Evolutionary conservation across 2,888 invertebrate genomes (phyloP).

Genomic region (Caenorhabditis afra): DNA sequence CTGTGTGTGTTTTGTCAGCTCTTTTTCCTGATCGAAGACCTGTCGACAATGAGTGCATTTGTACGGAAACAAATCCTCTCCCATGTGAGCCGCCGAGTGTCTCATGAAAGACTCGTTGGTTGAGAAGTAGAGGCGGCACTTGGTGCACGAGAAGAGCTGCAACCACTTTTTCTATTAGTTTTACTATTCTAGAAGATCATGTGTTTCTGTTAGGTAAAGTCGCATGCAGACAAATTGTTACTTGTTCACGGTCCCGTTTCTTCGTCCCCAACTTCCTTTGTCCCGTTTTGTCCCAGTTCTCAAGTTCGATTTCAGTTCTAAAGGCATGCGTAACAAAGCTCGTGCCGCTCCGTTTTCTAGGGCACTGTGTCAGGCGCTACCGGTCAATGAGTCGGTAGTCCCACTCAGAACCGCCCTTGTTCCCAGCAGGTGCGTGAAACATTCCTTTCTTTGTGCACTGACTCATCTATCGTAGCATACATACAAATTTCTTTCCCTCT

Average conservation of each 20-base stretch:
- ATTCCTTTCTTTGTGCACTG: slow-evolving; percentile 2
- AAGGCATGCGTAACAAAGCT: slow-evolving; percentile 11
- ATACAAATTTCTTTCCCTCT: not conserved
- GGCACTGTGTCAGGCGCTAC: slow-evolving; percentile 40
- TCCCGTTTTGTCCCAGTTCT: too few relatives aligned
- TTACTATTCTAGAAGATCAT: slow-evolving; percentile 18
- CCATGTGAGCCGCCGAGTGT: slow-evolving; percentile 77
- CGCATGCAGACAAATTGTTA: slow-evolving; percentile 3
- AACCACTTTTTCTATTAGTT: slow-evolving; percentile 4
- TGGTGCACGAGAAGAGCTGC: slow-evolving; percentile 77
- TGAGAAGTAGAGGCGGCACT: slow-evolving; percentile 78
- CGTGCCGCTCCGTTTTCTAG: slow-evolving; percentile 25
- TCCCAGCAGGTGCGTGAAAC: slow-evolving; percentile 25
- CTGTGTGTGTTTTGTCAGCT: slow-evolving; percentile 68
- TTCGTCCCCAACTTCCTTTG: too few relatives aligned
- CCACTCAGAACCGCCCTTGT: slow-evolving; percentile 2
- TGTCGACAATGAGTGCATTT: slow-evolving; percentile 64
- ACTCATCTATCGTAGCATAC: slow-evolving; percentile 31
- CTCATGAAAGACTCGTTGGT: slow-evolving; percentile 74
- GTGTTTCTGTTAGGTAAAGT: slow-evolving; percentile 7
- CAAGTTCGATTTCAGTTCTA: slow-evolving; percentile 21
- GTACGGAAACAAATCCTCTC: slow-evolving; percentile 70
- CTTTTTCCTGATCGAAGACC: slow-evolving; percentile 71
- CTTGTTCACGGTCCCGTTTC: too few relatives aligned
- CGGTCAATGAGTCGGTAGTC: slow-evolving; percentile 27